Evolutionary conservation across 2,797 vertebrate genomes (phyloP), one percentile per base, ranked within the genome.

Genomic region (Lates japonicus): DNA sequence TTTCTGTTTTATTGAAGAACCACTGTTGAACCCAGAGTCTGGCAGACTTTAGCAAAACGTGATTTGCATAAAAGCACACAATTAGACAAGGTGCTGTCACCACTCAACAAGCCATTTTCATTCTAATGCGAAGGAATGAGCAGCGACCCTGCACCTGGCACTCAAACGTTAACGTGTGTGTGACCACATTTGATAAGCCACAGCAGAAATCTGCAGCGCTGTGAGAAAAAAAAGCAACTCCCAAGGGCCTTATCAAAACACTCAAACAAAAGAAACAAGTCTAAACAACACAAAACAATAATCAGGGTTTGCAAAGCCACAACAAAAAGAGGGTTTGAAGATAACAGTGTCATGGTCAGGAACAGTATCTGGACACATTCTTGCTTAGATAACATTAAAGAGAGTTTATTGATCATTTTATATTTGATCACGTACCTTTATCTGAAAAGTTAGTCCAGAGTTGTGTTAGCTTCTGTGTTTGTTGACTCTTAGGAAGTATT

Each of bases 401-500:
- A 64, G 35, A 48, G 1, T 51, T 39, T 55, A 77, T 55, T 64
- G 25, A 74, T 75, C 49, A 42, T 62, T 61, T 48, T 39, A 11
- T 41, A 48, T 73, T 35, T 54, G 55, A 71, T 60, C 12, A 1
- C 48, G 33, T 35, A 14, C 48, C 7, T 57, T 63, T n/a, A 46
- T 63, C 3, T 58, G 49, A 19, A 71, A 63, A 70, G 29, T 72
- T 80, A 7, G 16, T 29, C 60, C 54, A 22, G 70, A 78, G 58
- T 62, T 63, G 4, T 52, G 65, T 52, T 7, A 17, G 68, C 46
- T 78, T 70, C 58, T 20, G 17, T n/a, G 70, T 78, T 69, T 83
- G 81, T 78, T 70, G 41, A 60, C 78, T 49, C 58, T 85, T 80
- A 22, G 57, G 66, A 81, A 74, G 67, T 52, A 20, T 73, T 80